Conservation (phyloP, 1,140 invertebrate species). For the Procambarus virginalis region DNA sequence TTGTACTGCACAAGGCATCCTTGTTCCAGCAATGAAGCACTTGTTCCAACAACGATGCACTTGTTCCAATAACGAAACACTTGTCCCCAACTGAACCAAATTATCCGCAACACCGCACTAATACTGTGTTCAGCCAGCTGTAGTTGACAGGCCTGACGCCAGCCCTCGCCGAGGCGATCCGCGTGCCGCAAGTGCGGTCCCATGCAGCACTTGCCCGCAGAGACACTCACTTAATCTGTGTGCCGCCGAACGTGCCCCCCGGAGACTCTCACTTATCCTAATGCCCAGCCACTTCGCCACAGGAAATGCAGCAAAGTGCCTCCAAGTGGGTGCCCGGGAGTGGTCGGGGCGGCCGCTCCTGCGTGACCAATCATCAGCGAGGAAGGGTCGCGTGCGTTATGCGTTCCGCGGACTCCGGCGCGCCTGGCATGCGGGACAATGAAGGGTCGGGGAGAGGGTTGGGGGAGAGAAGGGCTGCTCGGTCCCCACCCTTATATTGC, state of each 20-base stretch:
- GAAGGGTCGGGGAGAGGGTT: neutral
- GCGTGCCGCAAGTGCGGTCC: too few relatives aligned
- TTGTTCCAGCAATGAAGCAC: neutral
- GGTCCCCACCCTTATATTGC: neutral
- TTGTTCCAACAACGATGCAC: neutral
- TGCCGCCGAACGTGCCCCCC: too few relatives aligned
- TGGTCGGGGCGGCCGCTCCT: neutral
- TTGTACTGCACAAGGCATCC: neutral
- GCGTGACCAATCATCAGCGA: neutral
- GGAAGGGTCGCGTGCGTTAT: neutral
- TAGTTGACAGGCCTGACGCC: too few relatives aligned
- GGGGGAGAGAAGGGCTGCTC: neutral
- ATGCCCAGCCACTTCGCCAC: neutral
- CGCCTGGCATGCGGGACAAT: neutral
- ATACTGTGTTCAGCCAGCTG: too few relatives aligned
- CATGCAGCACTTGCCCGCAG: too few relatives aligned
- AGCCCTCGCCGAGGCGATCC: too few relatives aligned
- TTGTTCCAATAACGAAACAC: neutral
- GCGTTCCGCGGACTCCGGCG: neutral
- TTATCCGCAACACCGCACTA: too few relatives aligned
- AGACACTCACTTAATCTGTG: too few relatives aligned
- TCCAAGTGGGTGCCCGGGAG: neutral
- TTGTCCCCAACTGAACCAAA: too few relatives aligned
- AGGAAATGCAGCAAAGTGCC: neutral
- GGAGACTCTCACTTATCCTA: neutral